A percentile compares a stretch with the other conserved stretches of the same genome.
These are phyloP conservation scores for Rhynchopsitta pachyrhyncha DNA, from an alignment of 2,113 vertebrate genomes.

Conservation along the genomic window DNA sequence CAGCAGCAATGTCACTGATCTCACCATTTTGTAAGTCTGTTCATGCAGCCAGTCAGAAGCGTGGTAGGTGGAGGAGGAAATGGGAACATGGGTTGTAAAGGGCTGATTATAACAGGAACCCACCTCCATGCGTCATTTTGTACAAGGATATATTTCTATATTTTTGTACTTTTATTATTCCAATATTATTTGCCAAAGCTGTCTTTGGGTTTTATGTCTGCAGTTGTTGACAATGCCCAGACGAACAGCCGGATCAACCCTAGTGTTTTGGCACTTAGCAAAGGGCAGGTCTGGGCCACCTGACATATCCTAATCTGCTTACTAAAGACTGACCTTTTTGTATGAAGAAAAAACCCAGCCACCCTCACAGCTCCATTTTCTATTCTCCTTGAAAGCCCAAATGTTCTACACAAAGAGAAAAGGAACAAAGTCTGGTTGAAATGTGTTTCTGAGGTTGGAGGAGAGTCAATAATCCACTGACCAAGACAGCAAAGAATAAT, in stretches of 20 bases:
- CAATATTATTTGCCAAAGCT: background rate
- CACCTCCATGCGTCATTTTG: background rate
- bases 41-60: fast-evolving
- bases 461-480: background rate
- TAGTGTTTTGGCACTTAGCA: background rate
- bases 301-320: background rate
- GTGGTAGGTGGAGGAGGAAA: background rate
- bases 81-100: background rate
- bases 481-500: background rate
- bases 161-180: background rate
- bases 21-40: background rate
- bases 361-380: background rate
- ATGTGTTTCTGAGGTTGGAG: background rate
- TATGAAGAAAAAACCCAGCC: background rate
- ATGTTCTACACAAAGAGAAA: background rate
- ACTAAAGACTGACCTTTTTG: background rate
- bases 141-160: background rate
- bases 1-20: background rate
- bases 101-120: background rate
- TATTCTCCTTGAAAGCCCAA: background rate
- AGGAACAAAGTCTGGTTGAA: background rate
- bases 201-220: background rate
- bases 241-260: background rate
- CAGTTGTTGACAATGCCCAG: background rate
- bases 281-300: background rate